Conservation (phyloP, 2,888 invertebrate genomes). For the Bruchidius siliquastri region DNA sequence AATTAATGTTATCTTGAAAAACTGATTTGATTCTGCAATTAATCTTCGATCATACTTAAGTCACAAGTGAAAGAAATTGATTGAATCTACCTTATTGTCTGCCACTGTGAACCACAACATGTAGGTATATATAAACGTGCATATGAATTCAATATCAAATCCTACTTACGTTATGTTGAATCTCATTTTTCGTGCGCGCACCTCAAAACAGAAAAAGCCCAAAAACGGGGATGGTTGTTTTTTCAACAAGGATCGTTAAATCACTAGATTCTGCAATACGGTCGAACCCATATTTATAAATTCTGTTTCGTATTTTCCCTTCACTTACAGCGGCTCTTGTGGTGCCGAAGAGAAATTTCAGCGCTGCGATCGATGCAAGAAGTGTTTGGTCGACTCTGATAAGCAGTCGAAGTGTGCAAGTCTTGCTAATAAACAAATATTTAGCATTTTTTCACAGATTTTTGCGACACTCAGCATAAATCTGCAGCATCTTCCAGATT, state of each 20-base stretch:
- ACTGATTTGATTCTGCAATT: too few relatives aligned
- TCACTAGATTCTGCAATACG: slow-evolving; percentile 40
- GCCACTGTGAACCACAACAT: too few relatives aligned
- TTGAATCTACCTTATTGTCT: too few relatives aligned
- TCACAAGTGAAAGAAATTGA: too few relatives aligned
- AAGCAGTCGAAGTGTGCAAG: neutral
- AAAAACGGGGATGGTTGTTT: slow-evolving; percentile 19
- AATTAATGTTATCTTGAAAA: too few relatives aligned
- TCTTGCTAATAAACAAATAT: neutral
- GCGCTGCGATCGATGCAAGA: neutral
- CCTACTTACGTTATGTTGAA: slow-evolving; percentile 39
- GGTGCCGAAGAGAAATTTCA: neutral
- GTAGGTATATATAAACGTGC: too few relatives aligned
- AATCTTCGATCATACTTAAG: too few relatives aligned
- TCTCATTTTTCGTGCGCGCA: slow-evolving; percentile 33
- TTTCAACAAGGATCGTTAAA: slow-evolving; percentile 26
- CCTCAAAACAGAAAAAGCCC: neutral
- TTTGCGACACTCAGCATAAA: neutral
- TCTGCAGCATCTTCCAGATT: neutral
- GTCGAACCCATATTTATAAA: slow-evolving; percentile 45
- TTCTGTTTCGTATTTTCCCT: slow-evolving; percentile 44
- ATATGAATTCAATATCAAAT: too few relatives aligned
- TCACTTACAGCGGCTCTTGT: slow-evolving; percentile 39
- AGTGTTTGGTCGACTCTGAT: neutral
- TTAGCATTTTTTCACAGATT: neutral